phyloP scores from a whole-genome alignment of 2,113 vertebrate species.

The Scomber scombrus region DNA sequence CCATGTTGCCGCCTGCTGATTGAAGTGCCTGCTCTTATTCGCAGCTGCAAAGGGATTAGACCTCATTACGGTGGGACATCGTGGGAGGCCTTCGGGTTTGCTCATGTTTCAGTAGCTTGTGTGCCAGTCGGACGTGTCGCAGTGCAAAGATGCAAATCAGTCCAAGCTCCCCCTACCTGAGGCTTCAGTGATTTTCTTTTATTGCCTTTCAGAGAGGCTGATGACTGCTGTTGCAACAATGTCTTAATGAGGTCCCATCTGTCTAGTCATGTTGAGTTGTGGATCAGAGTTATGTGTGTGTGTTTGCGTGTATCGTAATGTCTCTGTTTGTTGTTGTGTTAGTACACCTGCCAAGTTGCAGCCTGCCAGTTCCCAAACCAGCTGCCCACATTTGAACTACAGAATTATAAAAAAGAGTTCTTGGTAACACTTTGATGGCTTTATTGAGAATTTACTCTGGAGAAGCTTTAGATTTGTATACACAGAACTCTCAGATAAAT shows the following conservation, averaged over 20 bases:
- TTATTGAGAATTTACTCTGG: neutral
- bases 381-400: conserved; percentile 27
- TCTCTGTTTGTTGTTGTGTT: conserved; percentile 4
- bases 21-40: conserved; percentile 51
- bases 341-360: conserved; percentile 24
- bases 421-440: conserved; percentile 35
- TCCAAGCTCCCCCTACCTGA: neutral
- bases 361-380: conserved; percentile 11
- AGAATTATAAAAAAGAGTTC: conserved; percentile 22
- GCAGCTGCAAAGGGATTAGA: conserved; percentile 46
- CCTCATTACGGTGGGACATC: conserved; percentile 23
- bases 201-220: neutral
- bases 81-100: conserved; percentile 22
- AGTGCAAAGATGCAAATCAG: neutral
- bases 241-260: neutral
- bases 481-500: neutral
- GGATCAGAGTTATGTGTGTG: neutral
- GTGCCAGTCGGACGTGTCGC: conserved; percentile 1
- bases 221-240: neutral
- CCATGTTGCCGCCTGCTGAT: neutral
- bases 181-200: neutral
- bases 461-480: neutral
- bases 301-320: neutral
- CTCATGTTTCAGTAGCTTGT: conserved; percentile 32
- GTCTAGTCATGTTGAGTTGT: conserved; percentile 21